Percentiles rank a stretch among this genome's conserved stretches.
Conservation (phyloP, 2,888 invertebrate species). For the Melanchra persicariae region DNA sequence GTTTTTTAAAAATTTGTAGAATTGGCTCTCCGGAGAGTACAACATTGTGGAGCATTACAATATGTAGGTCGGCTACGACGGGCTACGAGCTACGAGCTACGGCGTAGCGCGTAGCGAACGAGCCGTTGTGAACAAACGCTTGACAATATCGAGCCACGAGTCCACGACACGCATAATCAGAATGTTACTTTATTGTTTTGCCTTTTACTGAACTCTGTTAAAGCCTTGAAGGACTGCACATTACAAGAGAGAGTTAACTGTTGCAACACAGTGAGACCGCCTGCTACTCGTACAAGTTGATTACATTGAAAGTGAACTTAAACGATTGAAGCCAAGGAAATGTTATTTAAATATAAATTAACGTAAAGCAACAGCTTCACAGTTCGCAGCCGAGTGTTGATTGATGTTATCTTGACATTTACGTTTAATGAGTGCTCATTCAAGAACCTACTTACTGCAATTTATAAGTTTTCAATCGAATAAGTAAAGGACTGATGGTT, state of each 20-base stretch:
- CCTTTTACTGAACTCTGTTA: conserved; percentile 14
- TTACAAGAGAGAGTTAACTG: conserved; percentile 13
- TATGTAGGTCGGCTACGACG: background rate
- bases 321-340: conserved; percentile 37
- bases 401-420: conserved; percentile 34
- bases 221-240: conserved; percentile 15
- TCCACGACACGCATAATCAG: background rate
- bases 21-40: too few species aligned
- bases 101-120: background rate
- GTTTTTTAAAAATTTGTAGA: too few species aligned
- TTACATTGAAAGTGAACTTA: conserved; percentile 42
- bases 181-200: background rate
- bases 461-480: background rate
- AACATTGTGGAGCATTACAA: background rate
- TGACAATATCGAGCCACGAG: background rate
- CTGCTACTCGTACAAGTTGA: conserved; percentile 21
- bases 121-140: background rate
- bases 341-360: conserved; percentile 26
- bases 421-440: background rate
- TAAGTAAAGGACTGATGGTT: background rate
- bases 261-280: conserved; percentile 3
- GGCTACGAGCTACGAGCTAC: conserved; percentile 3
- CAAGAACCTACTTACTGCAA: background rate
- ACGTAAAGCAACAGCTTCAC: background rate
- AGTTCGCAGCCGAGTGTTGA: background rate